Evolutionary conservation across 2,113 vertebrate genomes (phyloP), one percentile per base, ranked within the genome.

Genomic region (Nipponia nippon): DNA sequence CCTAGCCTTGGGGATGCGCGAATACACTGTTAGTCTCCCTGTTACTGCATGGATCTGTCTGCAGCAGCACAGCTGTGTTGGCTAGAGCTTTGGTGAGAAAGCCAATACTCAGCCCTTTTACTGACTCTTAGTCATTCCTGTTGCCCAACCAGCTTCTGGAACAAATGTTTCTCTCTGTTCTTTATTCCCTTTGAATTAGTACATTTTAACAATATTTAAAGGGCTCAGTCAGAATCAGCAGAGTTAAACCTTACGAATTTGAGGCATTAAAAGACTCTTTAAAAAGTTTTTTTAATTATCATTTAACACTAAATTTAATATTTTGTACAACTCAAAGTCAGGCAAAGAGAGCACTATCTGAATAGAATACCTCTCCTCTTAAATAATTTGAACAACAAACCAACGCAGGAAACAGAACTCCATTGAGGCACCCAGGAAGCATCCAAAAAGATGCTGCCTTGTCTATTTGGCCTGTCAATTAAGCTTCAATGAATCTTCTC

Each of bases 1-100:
- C 34, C 75, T 72, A 55, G 46, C 78, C n/a, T n/a, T 52, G 47
- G 78, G 71, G 40, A 42, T 38, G 46, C 55, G n/a, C 11, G 6
- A 8, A 8, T 22, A 10, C 46, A 17, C 36, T 65, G 27, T 7
- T 11, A 13, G 40, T 49, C 42, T 69, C 56, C 44, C 50, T 77
- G 25, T 20, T 40, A 25, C 52, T 61, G 83, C 59, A 6, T 67
- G 40, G 17, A 52, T 90, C 29, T 38, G 42, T 52, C 72, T 22
- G 36, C 32, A 38, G 55, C 75, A 70, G 75, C 71, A 40, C 89
- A 92, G 93, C 95, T 97, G 91, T 62, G 55, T 12, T 90, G 93
- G 50, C 83, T 66, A 59, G 38, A 86, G 76, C 55, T 70, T 6
- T 56, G 76, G 32, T 1, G 0, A 63, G 85, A 76, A 42, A 85